Base-by-base conservation (phyloP, 2,888 invertebrate genomes). In the Perizoma affinitatum region DNA sequence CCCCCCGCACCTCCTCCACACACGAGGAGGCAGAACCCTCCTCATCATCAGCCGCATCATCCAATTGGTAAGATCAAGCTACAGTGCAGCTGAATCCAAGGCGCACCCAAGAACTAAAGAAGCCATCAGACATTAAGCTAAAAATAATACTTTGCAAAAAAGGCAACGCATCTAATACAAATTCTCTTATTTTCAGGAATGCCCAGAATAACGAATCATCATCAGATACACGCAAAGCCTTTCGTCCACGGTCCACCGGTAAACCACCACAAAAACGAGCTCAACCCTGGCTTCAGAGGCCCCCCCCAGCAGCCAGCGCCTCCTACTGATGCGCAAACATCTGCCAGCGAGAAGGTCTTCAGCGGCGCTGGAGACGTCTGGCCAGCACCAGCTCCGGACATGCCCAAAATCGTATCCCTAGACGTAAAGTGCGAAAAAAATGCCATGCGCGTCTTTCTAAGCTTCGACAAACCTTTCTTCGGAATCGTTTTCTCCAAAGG, bases 401-500 rank as follows among this genome's bases (percentile, higher is more conserved):
- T 97, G 97, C 98, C 98, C 0, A 97, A 98, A 87, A 98, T 98
- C 64, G 95, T 97, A 7, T 97, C 97, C 0, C 90, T 98, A 8
- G 98, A 98, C 75, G 98, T 98, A 0, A 98, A 98, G 83, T 98
- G 98, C 84, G 98, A 98, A 86, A 98, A 98, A 83, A 97, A 96
- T 78, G 94, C 96, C 58, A 98, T 98, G 98, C 96, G 98, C 83
- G 97, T 98, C 0, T 97, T 96, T 76, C 93, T 98, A n/a, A 97
- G 97, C 67, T 98, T 98, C 78, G 98, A 98, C 78, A 97, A 97
- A 78, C 98, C 98, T 0, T 98, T 98, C 93, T 97, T 96, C 75
- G 98, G 98, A n/a, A 97, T 98, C 51, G 97, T 98, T 43, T 98
- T 98, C 93, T 97, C 97, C 65, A 98, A 98, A 85, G 98, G 98